These are phyloP conservation scores for Actenoides lindsayi DNA, from an alignment of 2,113 vertebrate species.

Conservation along the genomic window DNA sequence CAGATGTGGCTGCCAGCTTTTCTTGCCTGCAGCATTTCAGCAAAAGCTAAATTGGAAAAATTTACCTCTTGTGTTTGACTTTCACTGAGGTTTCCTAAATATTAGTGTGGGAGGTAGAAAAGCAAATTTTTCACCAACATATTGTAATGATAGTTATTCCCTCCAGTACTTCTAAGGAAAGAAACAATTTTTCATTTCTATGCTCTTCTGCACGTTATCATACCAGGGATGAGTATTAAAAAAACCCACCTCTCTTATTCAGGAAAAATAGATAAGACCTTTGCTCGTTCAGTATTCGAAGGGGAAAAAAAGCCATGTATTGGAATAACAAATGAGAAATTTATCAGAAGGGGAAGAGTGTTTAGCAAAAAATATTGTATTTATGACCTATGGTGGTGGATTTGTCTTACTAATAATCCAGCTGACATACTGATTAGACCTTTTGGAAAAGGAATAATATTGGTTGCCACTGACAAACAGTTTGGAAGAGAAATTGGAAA, in stretches of 20 bases:
- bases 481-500: background rate
- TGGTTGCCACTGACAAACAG: background rate
- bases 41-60: conserved; percentile 28
- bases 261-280: conserved; percentile 24
- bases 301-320: background rate
- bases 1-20: background rate
- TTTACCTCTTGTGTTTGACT: background rate
- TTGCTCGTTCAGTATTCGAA: background rate
- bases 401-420: conserved; percentile 21
- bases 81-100: conserved; percentile 48
- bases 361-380: background rate
- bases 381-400: background rate
- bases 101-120: conserved; percentile 29
- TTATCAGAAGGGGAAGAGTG: background rate
- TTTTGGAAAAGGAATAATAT: background rate
- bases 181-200: conserved; percentile 33
- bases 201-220: background rate
- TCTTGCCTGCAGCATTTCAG: background rate
- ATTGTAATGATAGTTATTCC: conserved; percentile 46
- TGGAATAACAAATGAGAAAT: conserved; percentile 6
- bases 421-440: background rate
- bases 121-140: conserved; percentile 49
- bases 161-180: conserved; percentile 25
- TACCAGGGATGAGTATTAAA: background rate
- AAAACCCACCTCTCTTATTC: background rate